Base-by-base conservation (phyloP, 2,888 invertebrate genomes). In the Yponomeuta cagnagella region DNA sequence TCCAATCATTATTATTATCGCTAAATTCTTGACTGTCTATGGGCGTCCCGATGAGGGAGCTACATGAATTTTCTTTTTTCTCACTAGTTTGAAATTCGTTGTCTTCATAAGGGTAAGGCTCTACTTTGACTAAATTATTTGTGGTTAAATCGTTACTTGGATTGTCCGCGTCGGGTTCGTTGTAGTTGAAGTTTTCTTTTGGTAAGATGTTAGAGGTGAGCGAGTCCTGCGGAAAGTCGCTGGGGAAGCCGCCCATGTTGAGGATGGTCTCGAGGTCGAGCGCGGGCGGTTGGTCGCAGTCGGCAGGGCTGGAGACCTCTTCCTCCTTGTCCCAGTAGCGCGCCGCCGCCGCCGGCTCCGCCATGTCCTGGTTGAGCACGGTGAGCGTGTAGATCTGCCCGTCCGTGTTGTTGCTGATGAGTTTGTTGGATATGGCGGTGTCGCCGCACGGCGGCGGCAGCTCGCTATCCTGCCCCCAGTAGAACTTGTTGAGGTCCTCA, bases 341-440 rank as follows among this genome's bases (percentile, higher is more conserved):
- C 85, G 93, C 92, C 80, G 95, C 43, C 91, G 85, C 48, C n/a
- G 93, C 88, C 78, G 93, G 86, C 77, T 95, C 95, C 77, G 96
- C 96, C 81, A 93, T 90, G 74, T 95, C 95, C 79, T 96, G 96
- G 86, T 97, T 97, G 81, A 97, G 94, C 83, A 97, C 97, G 80
- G 97, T 97, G 74, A 97, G 89, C 72, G 97, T 97, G 85, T 97
- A 97, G 81, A 97, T 97, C 84, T 95, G 95, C 75, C 96, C 96
- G 79, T 96, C 96, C n/a, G 95, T 95, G 80, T 95, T 95, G 76
- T 87, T 89, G 73, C 90, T 92, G 74, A 90, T 91, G 73, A 91
- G 79, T 80, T 93, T 92, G 77, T 93, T 92, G 63, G 90, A 89
- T 77, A 92, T 89, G 70, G 93, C 91, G 73, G 91, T 87, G 75